These are phyloP conservation scores for Hyla sarda DNA, from an alignment of 2,113 vertebrate species.

Conservation along the genomic window DNA sequence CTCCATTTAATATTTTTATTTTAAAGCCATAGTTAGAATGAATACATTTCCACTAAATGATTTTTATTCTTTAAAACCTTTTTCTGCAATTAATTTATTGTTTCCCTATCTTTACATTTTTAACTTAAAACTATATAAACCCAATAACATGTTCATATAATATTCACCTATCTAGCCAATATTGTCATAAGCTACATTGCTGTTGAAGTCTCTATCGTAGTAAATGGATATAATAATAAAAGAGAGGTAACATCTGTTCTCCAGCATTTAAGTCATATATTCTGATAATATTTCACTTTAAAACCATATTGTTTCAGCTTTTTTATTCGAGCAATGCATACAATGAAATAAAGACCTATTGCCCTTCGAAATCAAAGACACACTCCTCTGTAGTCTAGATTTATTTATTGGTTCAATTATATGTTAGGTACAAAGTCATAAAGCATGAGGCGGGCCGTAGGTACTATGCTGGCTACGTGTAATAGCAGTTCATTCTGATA, in stretches of 20 bases:
- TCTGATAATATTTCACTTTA: not conserved
- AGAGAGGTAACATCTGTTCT: not conserved
- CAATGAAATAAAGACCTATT: conserved; percentile 33
- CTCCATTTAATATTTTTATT: too few relatives aligned
- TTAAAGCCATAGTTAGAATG: too few relatives aligned
- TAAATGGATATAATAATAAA: not conserved
- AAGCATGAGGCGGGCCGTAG: conserved; percentile 9
- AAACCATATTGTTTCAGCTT: conserved; percentile 24
- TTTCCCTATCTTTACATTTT: too few relatives aligned
- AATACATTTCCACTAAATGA: too few relatives aligned
- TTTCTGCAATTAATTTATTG: too few relatives aligned
- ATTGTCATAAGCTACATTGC: not conserved
- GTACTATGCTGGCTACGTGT: conserved; percentile 12
- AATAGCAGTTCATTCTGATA: conserved; percentile 1
- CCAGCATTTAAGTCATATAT: not conserved
- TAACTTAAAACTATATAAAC: too few relatives aligned
- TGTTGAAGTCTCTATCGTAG: not conserved
- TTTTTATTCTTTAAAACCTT: too few relatives aligned
- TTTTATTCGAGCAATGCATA: not conserved
- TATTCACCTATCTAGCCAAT: not conserved
- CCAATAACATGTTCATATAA: not conserved
- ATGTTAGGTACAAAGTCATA: conserved; percentile 45
- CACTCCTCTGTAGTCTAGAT: not conserved
- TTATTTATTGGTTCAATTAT: conserved; percentile 55
- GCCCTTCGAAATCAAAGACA: conserved; percentile 35